Percentiles rank a stretch among this genome's conserved stretches.
These are phyloP conservation scores for Macrophya annulata DNA, from an alignment of 2,888 invertebrate species.

Conservation along the genomic window DNA sequence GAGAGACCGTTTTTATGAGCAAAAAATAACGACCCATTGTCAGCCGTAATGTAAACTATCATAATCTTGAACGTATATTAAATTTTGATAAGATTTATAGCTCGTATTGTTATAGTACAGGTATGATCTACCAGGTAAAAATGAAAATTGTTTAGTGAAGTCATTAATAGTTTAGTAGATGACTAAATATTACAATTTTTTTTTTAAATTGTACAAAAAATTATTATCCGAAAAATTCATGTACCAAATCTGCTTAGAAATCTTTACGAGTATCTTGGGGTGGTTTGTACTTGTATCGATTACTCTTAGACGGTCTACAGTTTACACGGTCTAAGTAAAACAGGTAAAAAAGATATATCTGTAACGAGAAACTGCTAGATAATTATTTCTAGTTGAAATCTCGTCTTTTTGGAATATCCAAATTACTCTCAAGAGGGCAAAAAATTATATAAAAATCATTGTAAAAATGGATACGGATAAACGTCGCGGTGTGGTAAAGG, in stretches of 20 bases:
- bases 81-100: slow-evolving; percentile 20
- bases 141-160: background rate
- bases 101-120: background rate
- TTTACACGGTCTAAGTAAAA: background rate
- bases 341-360: background rate
- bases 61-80: slow-evolving; percentile 23
- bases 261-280: slow-evolving; percentile 26
- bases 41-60: slow-evolving; percentile 32
- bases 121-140: background rate
- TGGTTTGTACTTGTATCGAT: slow-evolving; percentile 38
- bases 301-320: slow-evolving; percentile 7
- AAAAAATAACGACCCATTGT: slow-evolving; percentile 52
- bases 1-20: slow-evolving; percentile 23
- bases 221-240: background rate
- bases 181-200: background rate
- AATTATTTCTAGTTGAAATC: background rate
- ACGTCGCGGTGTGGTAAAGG: background rate
- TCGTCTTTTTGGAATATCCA: background rate
- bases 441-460: background rate
- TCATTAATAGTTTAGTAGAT: background rate
- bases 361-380: background rate
- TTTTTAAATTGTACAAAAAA: background rate
- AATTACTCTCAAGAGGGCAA: background rate
- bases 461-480: background rate
- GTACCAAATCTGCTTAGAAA: background rate